Evolutionary conservation across 2,113 vertebrate genomes (phyloP), one percentile per base, ranked within the genome.

Genomic region (Stomatorhinus ivindoensis): DNA sequence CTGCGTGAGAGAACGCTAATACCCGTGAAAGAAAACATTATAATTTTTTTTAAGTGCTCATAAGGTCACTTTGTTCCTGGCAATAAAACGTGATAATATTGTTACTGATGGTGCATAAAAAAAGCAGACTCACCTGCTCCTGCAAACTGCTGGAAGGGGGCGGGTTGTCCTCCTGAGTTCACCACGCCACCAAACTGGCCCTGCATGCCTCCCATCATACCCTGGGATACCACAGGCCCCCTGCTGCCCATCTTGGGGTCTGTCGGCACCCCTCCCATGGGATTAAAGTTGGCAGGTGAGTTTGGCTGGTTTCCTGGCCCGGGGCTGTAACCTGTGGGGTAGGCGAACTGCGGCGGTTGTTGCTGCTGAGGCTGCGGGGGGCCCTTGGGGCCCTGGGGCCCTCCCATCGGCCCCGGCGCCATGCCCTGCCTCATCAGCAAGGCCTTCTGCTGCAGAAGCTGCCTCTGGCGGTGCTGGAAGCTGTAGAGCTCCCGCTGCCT

Each of bases 361-460:
- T 50, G 95, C 51, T 1, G 50, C 86, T 95, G 95, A 83, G 95
- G 95, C 86, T 95, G 95, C 83, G 95, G 95, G 1, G 95, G 96
- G 90, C 96, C 96, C 0, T 92, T 96, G 90, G 95, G 96, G 10
- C 95, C 97, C 93, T 91, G 97, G 93, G 95, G 95, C 89, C 96
- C 94, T 2, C 96, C 96, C 51, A 96, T 88, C 90, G 96, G 93
- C 91, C 93, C 96, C 6, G 94, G 94, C 0, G 95, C 94, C 76
- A 95, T 92, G 91, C 95, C 97, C 88, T 99, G 97, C 91, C 97
- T 96, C 97, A 98, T 97, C 88, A 98, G 95, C 93, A 98, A 93
- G 93, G 97, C 97, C 91, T 97, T 96, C 65, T 99, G 98, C 95
- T 99, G 98, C 91, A 99, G 96, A 48, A 99, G 96, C 93, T 99